These are phyloP conservation scores for Eptatretus atami DNA, from an alignment of 2,797 vertebrate genomes.

Conservation along the genomic window DNA sequence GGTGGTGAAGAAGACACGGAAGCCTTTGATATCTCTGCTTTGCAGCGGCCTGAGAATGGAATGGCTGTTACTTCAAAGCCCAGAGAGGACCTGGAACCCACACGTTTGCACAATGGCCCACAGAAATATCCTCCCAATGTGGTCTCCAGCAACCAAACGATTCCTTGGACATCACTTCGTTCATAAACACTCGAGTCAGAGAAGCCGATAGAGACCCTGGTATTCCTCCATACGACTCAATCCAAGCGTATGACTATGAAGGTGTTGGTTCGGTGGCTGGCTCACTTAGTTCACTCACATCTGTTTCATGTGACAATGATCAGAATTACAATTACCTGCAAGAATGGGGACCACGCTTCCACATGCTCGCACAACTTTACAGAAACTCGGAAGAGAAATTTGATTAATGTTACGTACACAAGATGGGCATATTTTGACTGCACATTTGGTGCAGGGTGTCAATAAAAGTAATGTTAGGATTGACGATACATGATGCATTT, in stretches of 20 bases:
- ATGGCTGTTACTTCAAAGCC: constrained; percentile 17
- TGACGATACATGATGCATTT: too few relatives aligned
- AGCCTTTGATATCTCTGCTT: constrained; percentile 39
- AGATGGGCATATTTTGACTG: too few relatives aligned
- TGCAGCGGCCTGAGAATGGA: constrained; percentile 10
- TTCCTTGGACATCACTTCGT: constrained; percentile 25
- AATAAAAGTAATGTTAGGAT: too few relatives aligned
- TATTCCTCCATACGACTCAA: constrained; percentile 50
- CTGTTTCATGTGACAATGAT: constrained; percentile 8
- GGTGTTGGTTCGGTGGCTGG: constrained; percentile 45
- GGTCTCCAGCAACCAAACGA: neutral
- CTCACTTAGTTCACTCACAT: constrained; percentile 33
- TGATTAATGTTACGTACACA: too few relatives aligned
- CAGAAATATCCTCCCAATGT: too few relatives aligned
- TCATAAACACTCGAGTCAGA: constrained; percentile 31
- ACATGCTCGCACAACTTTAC: too few relatives aligned
- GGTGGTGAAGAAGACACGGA: constrained; percentile 39
- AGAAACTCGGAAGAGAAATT: too few relatives aligned
- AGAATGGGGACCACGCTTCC: too few relatives aligned
- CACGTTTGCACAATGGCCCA: too few relatives aligned
- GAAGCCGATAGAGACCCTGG: constrained; percentile 47
- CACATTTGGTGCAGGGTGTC: too few relatives aligned
- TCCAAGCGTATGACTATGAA: constrained; percentile 60
- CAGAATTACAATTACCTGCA: too few relatives aligned
- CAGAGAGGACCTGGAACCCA: too few relatives aligned